phyloP scores from a whole-genome alignment of 2,113 vertebrate species.

The Myrmecophaga tridactyla region DNA sequence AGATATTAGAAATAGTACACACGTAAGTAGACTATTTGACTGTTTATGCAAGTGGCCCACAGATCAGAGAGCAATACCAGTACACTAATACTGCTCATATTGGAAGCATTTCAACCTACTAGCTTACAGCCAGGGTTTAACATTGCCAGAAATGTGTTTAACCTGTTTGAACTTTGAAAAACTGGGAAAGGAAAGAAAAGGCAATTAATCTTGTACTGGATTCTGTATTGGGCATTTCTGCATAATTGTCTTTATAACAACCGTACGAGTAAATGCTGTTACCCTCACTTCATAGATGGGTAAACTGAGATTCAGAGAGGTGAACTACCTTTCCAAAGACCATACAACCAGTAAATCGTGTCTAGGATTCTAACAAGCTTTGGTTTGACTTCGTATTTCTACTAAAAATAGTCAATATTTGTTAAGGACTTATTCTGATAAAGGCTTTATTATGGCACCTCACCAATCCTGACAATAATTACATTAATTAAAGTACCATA shows the following conservation, averaged over 20 bases:
- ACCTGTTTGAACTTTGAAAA: neutral
- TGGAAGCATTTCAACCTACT: neutral
- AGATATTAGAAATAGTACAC: neutral
- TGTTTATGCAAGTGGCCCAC: neutral
- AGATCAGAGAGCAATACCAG: neutral
- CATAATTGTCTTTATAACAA: neutral
- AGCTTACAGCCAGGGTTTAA: neutral
- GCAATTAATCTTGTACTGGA: neutral
- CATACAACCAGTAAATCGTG: neutral
- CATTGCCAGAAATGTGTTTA: neutral
- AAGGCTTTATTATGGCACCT: too few species aligned
- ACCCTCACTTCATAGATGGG: neutral
- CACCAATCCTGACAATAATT: neutral
- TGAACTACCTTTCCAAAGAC: neutral
- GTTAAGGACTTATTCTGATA: neutral
- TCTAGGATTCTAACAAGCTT: neutral
- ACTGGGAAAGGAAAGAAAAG: neutral
- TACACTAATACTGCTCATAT: neutral
- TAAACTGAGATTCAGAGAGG: neutral
- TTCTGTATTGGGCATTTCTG: neutral
- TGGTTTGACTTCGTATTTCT: neutral
- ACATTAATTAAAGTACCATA: neutral
- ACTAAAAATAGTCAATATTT: neutral
- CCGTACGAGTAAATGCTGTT: neutral
- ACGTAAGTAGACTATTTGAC: neutral